These are phyloP conservation scores for Psittacula cyanocephala DNA, from an alignment of 2,113 vertebrate genomes.

Conservation along the genomic window DNA sequence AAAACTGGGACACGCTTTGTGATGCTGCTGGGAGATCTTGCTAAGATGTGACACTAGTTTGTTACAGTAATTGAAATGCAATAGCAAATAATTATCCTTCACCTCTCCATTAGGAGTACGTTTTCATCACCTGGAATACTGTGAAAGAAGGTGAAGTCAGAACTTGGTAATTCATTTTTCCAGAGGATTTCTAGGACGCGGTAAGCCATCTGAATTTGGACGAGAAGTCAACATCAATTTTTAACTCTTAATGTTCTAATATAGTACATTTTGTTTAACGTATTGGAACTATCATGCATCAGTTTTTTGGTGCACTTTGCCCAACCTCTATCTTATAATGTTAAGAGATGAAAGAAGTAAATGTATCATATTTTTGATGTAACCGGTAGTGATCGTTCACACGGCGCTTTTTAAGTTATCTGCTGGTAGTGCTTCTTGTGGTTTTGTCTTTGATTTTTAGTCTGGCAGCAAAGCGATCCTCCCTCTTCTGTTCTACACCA, in stretches of 20 bases:
- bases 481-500: constrained; percentile 24
- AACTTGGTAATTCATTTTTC: constrained; percentile 1
- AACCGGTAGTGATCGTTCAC: constrained; percentile 59
- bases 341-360: constrained; percentile 66
- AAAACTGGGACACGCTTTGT: background rate
- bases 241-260: constrained; percentile 65
- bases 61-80: background rate
- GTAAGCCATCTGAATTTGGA: constrained; percentile 28
- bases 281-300: constrained; percentile 71
- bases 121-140: background rate
- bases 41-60: constrained; percentile 33
- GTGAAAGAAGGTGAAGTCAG: background rate
- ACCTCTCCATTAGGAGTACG: background rate
- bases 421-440: constrained; percentile 30
- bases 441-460: constrained; percentile 54
- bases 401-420: constrained; percentile 70
- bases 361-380: constrained; percentile 67
- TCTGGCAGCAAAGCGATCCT: constrained; percentile 17
- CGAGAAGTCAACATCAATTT: background rate
- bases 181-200: background rate
- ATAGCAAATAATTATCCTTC: background rate
- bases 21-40: constrained; percentile 8
- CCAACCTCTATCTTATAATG: constrained; percentile 69
- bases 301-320: constrained; percentile 71
- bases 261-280: constrained; percentile 59